Conservation (phyloP, 2,888 invertebrate species). For the Norana najaformis region DNA sequence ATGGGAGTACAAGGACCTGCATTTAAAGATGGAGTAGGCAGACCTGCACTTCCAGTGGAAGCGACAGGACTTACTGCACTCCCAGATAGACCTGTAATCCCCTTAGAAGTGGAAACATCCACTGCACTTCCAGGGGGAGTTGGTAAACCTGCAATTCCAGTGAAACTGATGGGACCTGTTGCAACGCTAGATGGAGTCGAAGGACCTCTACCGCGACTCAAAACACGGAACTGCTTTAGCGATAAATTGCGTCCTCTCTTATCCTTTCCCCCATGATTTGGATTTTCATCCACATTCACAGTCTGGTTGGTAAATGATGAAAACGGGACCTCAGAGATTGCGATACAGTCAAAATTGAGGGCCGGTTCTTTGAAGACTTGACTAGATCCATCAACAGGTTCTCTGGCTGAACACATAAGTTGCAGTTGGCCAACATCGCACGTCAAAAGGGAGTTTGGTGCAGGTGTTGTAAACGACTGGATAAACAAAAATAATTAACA, state of each 20-base stretch:
- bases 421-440: neutral
- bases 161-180: neutral
- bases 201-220: neutral
- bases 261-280: neutral
- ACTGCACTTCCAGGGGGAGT: neutral
- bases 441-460: neutral
- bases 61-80: neutral
- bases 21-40: neutral
- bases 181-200: neutral
- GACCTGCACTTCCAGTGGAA: neutral
- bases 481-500: neutral
- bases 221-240: neutral
- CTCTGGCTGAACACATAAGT: neutral
- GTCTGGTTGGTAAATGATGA: no score
- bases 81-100: neutral
- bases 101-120: neutral
- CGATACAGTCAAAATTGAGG: neutral
- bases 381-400: neutral
- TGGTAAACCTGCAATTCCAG: neutral
- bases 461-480: neutral
- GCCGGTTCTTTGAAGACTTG: neutral
- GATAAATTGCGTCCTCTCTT: neutral
- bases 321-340: neutral
- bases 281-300: neutral
- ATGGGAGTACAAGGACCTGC: no score